Evolutionary conservation across 2,888 invertebrate genomes (phyloP).

Genomic region (Eupithecia dodoneata): DNA sequence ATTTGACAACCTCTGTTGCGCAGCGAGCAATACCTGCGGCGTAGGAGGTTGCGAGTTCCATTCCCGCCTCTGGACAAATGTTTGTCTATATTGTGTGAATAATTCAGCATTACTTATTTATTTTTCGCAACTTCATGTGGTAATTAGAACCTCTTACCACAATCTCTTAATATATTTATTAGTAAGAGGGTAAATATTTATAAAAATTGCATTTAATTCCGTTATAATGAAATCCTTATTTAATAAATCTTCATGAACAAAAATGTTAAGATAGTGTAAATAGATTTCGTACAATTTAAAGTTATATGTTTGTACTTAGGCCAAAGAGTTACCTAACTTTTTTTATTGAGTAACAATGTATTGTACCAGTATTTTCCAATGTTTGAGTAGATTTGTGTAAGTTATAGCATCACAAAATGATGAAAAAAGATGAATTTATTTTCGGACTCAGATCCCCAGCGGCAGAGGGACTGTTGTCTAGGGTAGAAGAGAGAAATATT

Average conservation of each 20-base stretch:
- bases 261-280: conserved; percentile 39
- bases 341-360: conserved; percentile 9
- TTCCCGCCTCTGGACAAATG: too few relatives aligned
- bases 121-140: not conserved
- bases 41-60: too few relatives aligned
- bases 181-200: conserved; percentile 4
- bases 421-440: conserved; percentile 12
- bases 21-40: too few relatives aligned
- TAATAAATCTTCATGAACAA: conserved; percentile 41
- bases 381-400: not conserved
- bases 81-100: too few relatives aligned
- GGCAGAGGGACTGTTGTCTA: too few relatives aligned
- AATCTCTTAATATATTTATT: not conserved
- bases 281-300: conserved; percentile 22
- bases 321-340: conserved; percentile 20
- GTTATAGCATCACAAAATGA: conserved; percentile 10
- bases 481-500: too few relatives aligned
- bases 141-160: not conserved
- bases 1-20: not conserved
- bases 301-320: conserved; percentile 6
- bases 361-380: conserved; percentile 18
- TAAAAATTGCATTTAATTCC: conserved; percentile 30
- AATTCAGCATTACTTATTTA: too few relatives aligned
- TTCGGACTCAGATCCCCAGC: not conserved
- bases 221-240: conserved; percentile 1